phyloP scores from a whole-genome alignment of 2,797 vertebrate species.

The Tenualosa thibaudeaui region DNA sequence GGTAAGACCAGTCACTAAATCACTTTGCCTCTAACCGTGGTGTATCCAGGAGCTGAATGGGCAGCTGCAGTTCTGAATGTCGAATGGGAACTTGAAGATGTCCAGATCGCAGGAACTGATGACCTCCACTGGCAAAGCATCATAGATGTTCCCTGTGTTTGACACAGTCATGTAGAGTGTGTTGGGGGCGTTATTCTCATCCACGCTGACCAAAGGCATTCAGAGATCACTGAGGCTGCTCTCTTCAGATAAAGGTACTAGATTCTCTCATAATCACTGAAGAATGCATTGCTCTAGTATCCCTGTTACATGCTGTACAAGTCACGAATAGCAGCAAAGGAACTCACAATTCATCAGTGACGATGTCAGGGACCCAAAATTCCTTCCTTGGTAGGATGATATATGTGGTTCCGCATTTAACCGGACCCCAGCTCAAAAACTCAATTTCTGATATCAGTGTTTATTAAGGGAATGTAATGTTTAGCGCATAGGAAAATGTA shows the following conservation, averaged over 20 bases:
- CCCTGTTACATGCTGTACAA: no score
- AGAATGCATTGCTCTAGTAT: no score
- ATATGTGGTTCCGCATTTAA: slow-evolving; percentile 57
- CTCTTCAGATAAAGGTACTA: no score
- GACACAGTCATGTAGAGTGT: slow-evolving; percentile 79
- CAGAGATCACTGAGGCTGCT: no score
- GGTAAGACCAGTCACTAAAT: neutral
- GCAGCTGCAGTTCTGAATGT: slow-evolving; percentile 79
- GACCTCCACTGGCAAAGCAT: slow-evolving; percentile 73
- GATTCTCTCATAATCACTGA: no score
- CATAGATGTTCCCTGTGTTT: slow-evolving; percentile 78
- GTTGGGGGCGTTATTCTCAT: slow-evolving; percentile 78
- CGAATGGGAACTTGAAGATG: slow-evolving; percentile 81
- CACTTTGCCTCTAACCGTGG: slow-evolving; percentile 68
- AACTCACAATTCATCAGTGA: slow-evolving; percentile 76
- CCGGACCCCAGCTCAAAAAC: slow-evolving; percentile 66
- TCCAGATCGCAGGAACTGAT: slow-evolving; percentile 78
- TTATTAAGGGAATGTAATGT: neutral
- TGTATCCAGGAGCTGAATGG: slow-evolving; percentile 79
- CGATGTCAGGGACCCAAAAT: slow-evolving; percentile 63
- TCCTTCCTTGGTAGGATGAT: slow-evolving; percentile 63
- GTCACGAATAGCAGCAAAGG: neutral
- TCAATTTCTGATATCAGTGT: slow-evolving; percentile 69
- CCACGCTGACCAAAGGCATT: slow-evolving; percentile 65
- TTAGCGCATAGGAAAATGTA: no score